A percentile compares a stretch with the other conserved stretches of the same genome.
Evolutionary conservation across 2,888 invertebrate genomes (phyloP).

Genomic region (Metallyticus violacea): DNA sequence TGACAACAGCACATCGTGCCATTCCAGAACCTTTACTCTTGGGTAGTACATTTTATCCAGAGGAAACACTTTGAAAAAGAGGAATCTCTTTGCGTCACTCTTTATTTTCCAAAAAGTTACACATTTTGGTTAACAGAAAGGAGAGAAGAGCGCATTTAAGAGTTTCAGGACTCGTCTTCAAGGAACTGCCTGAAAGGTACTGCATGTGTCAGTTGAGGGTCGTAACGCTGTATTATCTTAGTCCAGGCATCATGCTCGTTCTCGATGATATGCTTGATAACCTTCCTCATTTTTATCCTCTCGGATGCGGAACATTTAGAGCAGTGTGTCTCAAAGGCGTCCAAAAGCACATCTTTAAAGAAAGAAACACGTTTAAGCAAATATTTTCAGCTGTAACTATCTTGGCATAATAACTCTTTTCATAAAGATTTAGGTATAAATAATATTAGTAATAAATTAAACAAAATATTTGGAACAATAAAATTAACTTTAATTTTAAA

Average conservation of each 20-base stretch:
- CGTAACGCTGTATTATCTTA: background rate
- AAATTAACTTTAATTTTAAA: too few relatives aligned
- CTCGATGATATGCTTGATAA: background rate
- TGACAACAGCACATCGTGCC: too few relatives aligned
- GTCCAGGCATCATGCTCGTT: background rate
- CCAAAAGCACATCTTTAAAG: background rate
- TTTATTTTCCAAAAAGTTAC: background rate
- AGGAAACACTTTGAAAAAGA: background rate
- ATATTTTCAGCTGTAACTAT: background rate
- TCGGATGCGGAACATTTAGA: background rate
- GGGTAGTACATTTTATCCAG: too few relatives aligned
- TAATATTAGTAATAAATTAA: too few relatives aligned
- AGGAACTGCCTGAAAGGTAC: background rate
- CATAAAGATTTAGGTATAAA: too few relatives aligned
- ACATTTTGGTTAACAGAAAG: background rate
- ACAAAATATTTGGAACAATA: too few relatives aligned
- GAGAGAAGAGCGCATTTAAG: background rate
- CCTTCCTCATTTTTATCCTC: background rate
- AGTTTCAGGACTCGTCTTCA: background rate
- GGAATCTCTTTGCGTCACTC: background rate
- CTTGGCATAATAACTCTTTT: background rate
- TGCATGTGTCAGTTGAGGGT: background rate
- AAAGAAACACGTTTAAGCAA: background rate
- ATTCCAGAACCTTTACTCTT: too few relatives aligned
- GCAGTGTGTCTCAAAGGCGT: background rate